phyloP scores from a whole-genome alignment of 35 echinoderm and acorn worm genomes.

The Eucidaris tribuloides region DNA sequence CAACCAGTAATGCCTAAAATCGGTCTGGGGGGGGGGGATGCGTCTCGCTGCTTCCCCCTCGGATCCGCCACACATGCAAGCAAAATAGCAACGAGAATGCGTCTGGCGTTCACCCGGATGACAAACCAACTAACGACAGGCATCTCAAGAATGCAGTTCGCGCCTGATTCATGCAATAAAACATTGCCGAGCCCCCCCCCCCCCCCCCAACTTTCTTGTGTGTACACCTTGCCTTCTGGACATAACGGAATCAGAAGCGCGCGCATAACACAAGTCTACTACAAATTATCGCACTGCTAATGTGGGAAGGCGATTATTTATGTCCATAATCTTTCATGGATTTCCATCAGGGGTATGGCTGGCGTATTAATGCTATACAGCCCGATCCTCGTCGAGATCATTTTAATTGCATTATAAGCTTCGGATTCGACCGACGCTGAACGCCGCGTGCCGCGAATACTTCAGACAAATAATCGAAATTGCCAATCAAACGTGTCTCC shows the following conservation, averaged over 20 bases:
- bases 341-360: background rate
- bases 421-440: slow-evolving; percentile 4
- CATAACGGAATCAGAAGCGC: too few relatives aligned
- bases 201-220: too few relatives aligned
- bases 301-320: slow-evolving; percentile 36
- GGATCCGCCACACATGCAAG: too few relatives aligned
- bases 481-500: too few relatives aligned
- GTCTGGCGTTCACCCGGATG: background rate
- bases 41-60: too few relatives aligned
- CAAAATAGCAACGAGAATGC: background rate
- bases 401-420: slow-evolving; percentile 36
- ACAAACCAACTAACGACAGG: background rate
- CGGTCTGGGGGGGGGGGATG: too few relatives aligned
- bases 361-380: background rate
- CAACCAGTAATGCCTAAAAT: too few relatives aligned
- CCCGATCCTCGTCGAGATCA: slow-evolving; percentile 11
- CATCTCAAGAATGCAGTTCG: slow-evolving; percentile 7
- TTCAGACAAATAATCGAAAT: too few relatives aligned
- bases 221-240: too few relatives aligned
- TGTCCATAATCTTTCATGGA: slow-evolving; percentile 1
- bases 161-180: slow-evolving; percentile 34
- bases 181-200: too few relatives aligned
- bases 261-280: too few relatives aligned
- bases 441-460: background rate
- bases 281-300: slow-evolving; percentile 20